Evolutionary conservation across 2,113 vertebrate species (phyloP).

Genomic region (Chloroceryle aenea): DNA sequence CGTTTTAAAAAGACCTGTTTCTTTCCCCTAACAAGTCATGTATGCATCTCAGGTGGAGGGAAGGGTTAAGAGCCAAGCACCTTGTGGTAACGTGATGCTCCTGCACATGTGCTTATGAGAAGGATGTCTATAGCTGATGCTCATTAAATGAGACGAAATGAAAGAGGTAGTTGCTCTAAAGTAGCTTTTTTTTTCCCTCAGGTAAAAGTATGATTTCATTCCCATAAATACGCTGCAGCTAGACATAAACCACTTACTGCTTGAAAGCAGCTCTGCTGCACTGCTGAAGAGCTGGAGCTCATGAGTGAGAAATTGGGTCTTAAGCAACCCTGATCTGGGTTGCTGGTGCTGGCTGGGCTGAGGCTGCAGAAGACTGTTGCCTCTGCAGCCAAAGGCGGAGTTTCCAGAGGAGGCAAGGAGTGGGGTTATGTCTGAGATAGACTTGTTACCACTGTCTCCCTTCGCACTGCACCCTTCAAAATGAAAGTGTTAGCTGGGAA

Average conservation of each 20-base stretch:
- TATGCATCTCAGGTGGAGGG: not conserved
- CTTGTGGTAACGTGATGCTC: not conserved
- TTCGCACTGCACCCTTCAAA: not conserved
- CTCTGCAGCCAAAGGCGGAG: not conserved
- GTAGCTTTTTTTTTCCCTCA: not conserved
- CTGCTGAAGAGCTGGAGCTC: not conserved
- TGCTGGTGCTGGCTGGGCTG: not conserved
- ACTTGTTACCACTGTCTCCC: fast-evolving
- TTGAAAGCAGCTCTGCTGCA: not conserved
- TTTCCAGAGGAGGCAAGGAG: not conserved
- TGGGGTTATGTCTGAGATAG: not conserved
- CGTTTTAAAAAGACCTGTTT: not conserved
- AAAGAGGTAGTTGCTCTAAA: constrained; percentile 3
- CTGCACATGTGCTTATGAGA: not conserved
- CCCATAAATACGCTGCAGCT: not conserved
- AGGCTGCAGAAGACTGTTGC: not conserved
- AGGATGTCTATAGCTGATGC: not conserved
- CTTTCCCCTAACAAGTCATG: not conserved
- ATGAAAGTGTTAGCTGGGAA: not conserved
- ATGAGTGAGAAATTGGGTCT: not conserved
- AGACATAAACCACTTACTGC: constrained; percentile 9
- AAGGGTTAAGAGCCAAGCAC: not conserved
- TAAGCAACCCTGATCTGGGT: not conserved
- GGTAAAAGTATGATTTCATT: constrained; percentile 19
- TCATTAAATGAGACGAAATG: not conserved